These are phyloP conservation scores for Psilopogon haemacephalus DNA, from an alignment of 2,113 vertebrate genomes.

Conservation along the genomic window DNA sequence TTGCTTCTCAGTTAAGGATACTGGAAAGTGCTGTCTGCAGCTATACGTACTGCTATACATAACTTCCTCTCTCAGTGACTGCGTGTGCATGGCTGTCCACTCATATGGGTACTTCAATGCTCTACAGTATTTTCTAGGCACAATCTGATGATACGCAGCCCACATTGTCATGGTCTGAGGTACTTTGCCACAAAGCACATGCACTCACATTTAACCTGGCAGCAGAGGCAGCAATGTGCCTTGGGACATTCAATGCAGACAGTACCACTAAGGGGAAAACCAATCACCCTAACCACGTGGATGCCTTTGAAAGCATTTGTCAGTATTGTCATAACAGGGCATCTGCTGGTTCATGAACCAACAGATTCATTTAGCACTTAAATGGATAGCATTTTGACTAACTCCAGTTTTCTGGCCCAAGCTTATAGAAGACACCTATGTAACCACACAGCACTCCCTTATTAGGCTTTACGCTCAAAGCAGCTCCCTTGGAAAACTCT, in stretches of 20 bases:
- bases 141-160: not conserved
- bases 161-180: not conserved
- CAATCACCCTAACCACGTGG: rapidly evolving
- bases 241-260: not conserved
- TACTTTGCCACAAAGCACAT: not conserved
- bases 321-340: not conserved
- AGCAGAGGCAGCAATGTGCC: not conserved
- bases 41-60: rapidly evolving
- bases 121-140: not conserved
- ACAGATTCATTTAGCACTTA: not conserved
- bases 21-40: not conserved
- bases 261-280: not conserved
- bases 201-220: not conserved
- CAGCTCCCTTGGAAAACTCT: not conserved
- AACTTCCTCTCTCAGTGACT: not conserved
- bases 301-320: not conserved
- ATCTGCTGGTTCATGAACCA: not conserved
- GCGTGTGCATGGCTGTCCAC: not conserved
- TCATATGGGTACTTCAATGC: not conserved
- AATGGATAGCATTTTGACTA: not conserved
- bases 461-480: not conserved
- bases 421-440: not conserved
- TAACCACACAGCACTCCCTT: not conserved
- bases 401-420: not conserved
- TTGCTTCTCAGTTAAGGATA: not conserved